Percentiles rank a stretch among this genome's conserved stretches.
Conservation (phyloP, 2,888 invertebrate genomes). For the Eumerus sabulonum region DNA sequence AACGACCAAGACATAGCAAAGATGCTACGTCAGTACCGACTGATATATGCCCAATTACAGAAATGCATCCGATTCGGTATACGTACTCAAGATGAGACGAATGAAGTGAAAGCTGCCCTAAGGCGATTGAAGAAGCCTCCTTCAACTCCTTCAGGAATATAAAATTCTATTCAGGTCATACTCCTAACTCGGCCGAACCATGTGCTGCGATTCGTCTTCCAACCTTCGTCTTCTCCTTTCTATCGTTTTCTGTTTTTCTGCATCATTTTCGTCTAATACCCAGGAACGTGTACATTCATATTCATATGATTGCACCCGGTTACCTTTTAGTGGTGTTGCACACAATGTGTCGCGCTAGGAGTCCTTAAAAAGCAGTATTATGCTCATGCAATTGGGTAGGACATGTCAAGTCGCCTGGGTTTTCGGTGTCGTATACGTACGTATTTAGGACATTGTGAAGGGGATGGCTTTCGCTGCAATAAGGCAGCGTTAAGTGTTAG, state of each 20-base stretch:
- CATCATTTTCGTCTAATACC: conserved; percentile 40
- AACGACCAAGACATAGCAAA: conserved; percentile 14
- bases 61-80: conserved; percentile 56
- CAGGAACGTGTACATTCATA: conserved; percentile 60
- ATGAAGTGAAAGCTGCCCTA: conserved; percentile 31
- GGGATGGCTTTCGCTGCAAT: conserved; percentile 32
- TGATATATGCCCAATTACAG: conserved; percentile 58
- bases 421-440: neutral
- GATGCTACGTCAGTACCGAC: conserved; percentile 31
- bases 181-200: conserved; percentile 14
- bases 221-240: conserved; percentile 26
- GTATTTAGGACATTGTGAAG: no score
- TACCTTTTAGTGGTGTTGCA: conserved; percentile 27
- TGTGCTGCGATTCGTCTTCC: conserved; percentile 29
- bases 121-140: no score
- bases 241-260: conserved; percentile 28
- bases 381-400: conserved; percentile 66
- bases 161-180: conserved; percentile 67
- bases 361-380: conserved; percentile 48
- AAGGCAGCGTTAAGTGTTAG: conserved; percentile 23
- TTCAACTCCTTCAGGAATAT: conserved; percentile 34
- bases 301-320: conserved; percentile 51
- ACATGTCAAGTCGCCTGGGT: conserved; percentile 58
- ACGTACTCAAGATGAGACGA: conserved; percentile 40
- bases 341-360: conserved; percentile 55